Evolutionary conservation across 2,113 vertebrate genomes (phyloP).

Genomic region (Dasyprocta punctata): DNA sequence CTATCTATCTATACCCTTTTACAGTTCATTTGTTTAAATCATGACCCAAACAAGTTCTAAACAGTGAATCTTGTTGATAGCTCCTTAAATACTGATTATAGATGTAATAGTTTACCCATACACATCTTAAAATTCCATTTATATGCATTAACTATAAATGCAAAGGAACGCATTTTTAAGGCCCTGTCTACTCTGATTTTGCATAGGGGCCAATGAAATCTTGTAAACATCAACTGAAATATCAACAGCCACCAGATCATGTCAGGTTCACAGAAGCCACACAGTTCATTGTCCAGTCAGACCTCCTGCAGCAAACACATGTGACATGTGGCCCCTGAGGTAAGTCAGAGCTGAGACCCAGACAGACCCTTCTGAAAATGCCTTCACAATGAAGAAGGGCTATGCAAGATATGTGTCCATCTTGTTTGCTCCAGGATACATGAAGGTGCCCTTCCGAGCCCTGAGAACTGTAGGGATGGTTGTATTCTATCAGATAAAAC

Average conservation of each 20-base stretch:
- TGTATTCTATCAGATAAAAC: neutral
- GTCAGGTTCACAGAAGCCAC: neutral
- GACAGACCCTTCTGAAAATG: neutral
- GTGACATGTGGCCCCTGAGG: neutral
- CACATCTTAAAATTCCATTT: neutral
- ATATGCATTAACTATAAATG: neutral
- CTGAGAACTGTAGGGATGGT: fast-evolving
- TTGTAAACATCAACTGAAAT: constrained; percentile 12
- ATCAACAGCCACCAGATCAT: neutral
- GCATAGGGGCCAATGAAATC: neutral
- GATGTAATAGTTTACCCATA: neutral
- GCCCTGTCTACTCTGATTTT: neutral
- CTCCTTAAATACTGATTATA: constrained; percentile 26
- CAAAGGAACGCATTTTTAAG: neutral
- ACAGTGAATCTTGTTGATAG: neutral
- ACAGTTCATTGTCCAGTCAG: neutral
- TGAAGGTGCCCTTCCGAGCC: neutral
- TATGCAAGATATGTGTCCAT: fast-evolving
- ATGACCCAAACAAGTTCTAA: constrained; percentile 22
- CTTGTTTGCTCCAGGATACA: neutral
- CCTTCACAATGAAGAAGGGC: neutral
- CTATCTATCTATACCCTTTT: neutral
- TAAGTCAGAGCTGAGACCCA: neutral
- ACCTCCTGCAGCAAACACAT: neutral
- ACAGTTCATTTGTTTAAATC: constrained; percentile 22